These are phyloP conservation scores for Papio anubis DNA, from an alignment of 2,113 vertebrate genomes.

Conservation along the genomic window DNA sequence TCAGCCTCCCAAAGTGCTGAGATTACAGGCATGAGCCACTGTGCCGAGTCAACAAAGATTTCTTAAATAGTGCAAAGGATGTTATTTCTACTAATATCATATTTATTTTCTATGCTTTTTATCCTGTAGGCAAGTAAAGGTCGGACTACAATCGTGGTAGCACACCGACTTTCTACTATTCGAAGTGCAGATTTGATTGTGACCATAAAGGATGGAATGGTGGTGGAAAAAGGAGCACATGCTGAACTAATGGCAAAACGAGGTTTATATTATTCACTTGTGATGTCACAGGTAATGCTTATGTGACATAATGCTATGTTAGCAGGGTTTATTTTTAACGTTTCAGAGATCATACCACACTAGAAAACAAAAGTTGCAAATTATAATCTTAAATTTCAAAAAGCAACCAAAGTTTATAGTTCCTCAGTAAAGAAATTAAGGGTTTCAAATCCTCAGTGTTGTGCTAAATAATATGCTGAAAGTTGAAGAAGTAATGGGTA, in stretches of 20 bases:
- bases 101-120: not conserved
- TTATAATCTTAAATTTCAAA: not conserved
- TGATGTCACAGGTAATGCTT: conserved; percentile 77
- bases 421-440: not conserved
- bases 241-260: conserved; percentile 74
- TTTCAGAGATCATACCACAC: not conserved
- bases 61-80: not conserved
- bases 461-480: not conserved
- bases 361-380: not conserved
- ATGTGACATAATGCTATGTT: not conserved
- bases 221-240: conserved; percentile 77
- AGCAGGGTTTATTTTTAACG: not conserved
- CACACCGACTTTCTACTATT: conserved; percentile 76
- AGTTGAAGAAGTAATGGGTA: not conserved
- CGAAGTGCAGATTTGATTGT: conserved; percentile 77
- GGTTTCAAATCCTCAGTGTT: not conserved
- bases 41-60: not conserved
- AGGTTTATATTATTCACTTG: conserved; percentile 77
- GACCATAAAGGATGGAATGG: conserved; percentile 65
- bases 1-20: too few species aligned
- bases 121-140: conserved; percentile 75
- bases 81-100: not conserved
- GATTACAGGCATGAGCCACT: too few species aligned
- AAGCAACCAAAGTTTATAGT: not conserved
- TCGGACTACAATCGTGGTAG: conserved; percentile 79